Evolutionary conservation across 2,113 vertebrate genomes (phyloP).

Genomic region (Dendropsophus ebraccatus): DNA sequence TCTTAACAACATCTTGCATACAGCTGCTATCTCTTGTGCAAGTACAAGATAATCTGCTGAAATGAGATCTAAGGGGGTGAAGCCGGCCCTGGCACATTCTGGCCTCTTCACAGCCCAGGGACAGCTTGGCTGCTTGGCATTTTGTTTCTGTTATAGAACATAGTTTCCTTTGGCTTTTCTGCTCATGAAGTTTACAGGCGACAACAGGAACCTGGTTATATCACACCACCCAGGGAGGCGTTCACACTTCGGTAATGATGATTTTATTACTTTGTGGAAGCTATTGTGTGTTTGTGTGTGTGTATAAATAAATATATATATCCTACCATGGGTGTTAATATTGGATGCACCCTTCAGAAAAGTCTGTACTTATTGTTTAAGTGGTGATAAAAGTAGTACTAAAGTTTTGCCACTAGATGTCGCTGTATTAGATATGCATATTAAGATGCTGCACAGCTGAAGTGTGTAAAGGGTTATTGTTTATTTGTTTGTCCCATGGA

Average conservation of each 20-base stretch:
- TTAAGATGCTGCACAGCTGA: too few species aligned
- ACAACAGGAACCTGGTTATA: background rate
- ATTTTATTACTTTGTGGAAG: background rate
- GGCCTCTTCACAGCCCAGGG: constrained; percentile 28
- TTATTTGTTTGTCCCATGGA: too few species aligned
- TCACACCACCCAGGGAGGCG: background rate
- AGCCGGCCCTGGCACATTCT: constrained; percentile 8
- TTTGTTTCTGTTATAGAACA: constrained; percentile 50
- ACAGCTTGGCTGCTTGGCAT: constrained; percentile 61
- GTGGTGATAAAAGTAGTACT: too few species aligned
- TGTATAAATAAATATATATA: too few species aligned
- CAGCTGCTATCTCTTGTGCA: constrained; percentile 38
- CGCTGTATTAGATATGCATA: too few species aligned
- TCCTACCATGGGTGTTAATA: too few species aligned
- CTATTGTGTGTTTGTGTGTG: too few species aligned
- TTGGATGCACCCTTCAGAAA: too few species aligned
- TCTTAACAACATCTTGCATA: constrained; percentile 35
- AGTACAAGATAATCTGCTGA: constrained; percentile 46
- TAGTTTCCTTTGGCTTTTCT: background rate
- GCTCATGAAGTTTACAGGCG: background rate
- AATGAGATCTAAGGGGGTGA: constrained; percentile 38
- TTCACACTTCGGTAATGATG: background rate
- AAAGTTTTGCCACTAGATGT: too few species aligned
- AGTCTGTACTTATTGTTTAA: too few species aligned
- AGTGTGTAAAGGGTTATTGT: too few species aligned